Base-by-base conservation (phyloP, 2,113 vertebrate species). In the Marcusenius ussheri region DNA sequence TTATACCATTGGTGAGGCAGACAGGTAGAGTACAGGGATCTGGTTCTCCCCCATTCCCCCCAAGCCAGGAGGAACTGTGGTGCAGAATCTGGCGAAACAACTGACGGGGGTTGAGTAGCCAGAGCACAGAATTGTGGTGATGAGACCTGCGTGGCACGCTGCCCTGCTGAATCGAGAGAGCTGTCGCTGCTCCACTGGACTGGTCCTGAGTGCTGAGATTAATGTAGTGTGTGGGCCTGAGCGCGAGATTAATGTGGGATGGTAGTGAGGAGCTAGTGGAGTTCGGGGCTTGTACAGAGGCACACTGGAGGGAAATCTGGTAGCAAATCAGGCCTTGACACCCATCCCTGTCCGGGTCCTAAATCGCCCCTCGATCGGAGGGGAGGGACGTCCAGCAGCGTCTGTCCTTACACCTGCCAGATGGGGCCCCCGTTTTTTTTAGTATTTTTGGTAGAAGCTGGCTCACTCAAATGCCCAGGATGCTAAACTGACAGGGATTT, bases 401-500 rank as follows among this genome's bases (percentile, higher is more conserved):
- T 27, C 39, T 24, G 24, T n/a, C 39, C 24, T 35, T 27, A 27
- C 49, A 17, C 49, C 50, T 53, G 84, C 62, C 88, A 56, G 66
- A 53, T 5, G 66, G 84, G 51, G 88, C 83, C 19, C 49, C 39
- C 87, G 17, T 56, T 15, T 88, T 90, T 90, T 84, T 5, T n/a
- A 9, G 56, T 90, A 92, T 91, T 89, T 91, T 93, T 94, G 93
- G 92, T 91, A 89, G 80, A 50, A 93, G 90, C 89, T 51, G 86
- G 83, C 91, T 91, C 62, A 90, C 91, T 83, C 11, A 89, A 91
- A 91, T 90, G 90, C 91, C 83, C 86, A 86, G 92, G 90, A 31
- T 47, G 91, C 91, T 94, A 94, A 95, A 93, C 88, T 90, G 91
- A 93, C 92, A 93, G 93, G 90, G 93, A 90, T 89, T 39, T 39